Evolutionary conservation across 2,113 vertebrate species (phyloP), one percentile per base, ranked within the genome.

Genomic region (Trogon surrucura): DNA sequence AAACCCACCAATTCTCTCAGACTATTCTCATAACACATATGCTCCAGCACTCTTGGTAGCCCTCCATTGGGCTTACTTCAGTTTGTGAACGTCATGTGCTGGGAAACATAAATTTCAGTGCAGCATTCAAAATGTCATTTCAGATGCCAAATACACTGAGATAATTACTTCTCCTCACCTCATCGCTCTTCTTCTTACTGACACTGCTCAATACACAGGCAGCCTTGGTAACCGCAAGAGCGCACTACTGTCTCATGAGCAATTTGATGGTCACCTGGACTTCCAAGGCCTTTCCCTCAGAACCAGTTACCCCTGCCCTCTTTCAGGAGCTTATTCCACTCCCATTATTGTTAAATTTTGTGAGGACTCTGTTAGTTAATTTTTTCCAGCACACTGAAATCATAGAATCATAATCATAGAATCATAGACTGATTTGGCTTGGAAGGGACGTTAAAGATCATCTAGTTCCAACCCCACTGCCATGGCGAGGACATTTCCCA

Each of bases 171-270:
- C 5, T 27, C 4, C 27, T 41, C 21, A 21, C 21, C 14, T 50
- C 38, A 13, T 9, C 25, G 44, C 4, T 16, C 25, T 13, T 1
- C 0, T 10, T 64, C 20, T 36, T 58, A 6, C 16, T 9, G 16
- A 21, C 8, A 11, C 7, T 13, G 6, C 25, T 56, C 17, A 48
- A 34, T 30, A 45, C 34, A 30, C 34, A 85, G 29, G 69, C 87
- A 51, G 17, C 26, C 12, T 2, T 51, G n/a, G 12, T 2, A 62
- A 67, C 87, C 10, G 1, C 2, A 15, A 89, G 72, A 56, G 56
- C 0, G n/a, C 72, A 36, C 84, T 89, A 60, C 77, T 89, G 50
- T 84, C 27, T 86, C 50, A 65, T 48, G 22, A 57, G 25, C 54
- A 27, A 17, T 29, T 51, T 18, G 0, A 29, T 81, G 48, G 29